These are phyloP conservation scores for Folsomia manolachei DNA, from an alignment of 2,888 invertebrate genomes.

Conservation along the genomic window DNA sequence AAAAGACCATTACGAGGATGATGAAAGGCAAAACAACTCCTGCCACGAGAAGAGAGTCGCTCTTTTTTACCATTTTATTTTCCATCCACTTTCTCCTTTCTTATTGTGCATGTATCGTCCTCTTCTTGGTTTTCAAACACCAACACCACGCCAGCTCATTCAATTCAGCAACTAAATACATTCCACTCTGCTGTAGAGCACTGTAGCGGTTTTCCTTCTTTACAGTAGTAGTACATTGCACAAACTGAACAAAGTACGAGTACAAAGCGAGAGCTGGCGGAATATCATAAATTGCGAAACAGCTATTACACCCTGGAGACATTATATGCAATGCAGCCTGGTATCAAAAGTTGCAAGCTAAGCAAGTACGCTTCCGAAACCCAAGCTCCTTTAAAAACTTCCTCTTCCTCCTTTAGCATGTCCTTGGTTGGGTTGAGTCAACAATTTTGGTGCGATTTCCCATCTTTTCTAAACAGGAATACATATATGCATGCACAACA, in stretches of 20 bases:
- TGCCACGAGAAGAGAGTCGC: slow-evolving; percentile 8
- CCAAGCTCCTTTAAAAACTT: background rate
- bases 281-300: slow-evolving; percentile 48
- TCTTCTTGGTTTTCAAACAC: too few species aligned
- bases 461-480: background rate
- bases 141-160: too few species aligned
- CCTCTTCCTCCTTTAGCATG: too few species aligned
- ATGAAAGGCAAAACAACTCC: slow-evolving; percentile 23
- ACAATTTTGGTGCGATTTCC: slow-evolving; percentile 2
- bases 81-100: background rate
- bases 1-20: slow-evolving; percentile 31
- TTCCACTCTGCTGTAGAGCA: background rate
- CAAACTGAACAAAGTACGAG: slow-evolving; percentile 3
- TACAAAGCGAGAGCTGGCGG: slow-evolving; percentile 8
- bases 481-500: background rate
- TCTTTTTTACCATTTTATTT: background rate
- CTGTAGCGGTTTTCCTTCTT: background rate
- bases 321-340: slow-evolving; percentile 40
- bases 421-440: too few species aligned
- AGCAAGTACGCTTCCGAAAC: too few species aligned
- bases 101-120: background rate
- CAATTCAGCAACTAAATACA: background rate
- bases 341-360: slow-evolving; percentile 27
- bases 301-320: slow-evolving; percentile 49
- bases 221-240: background rate